Evolutionary conservation across 2,888 invertebrate species (phyloP).

Genomic region (Drosophila kambysellisi): DNA sequence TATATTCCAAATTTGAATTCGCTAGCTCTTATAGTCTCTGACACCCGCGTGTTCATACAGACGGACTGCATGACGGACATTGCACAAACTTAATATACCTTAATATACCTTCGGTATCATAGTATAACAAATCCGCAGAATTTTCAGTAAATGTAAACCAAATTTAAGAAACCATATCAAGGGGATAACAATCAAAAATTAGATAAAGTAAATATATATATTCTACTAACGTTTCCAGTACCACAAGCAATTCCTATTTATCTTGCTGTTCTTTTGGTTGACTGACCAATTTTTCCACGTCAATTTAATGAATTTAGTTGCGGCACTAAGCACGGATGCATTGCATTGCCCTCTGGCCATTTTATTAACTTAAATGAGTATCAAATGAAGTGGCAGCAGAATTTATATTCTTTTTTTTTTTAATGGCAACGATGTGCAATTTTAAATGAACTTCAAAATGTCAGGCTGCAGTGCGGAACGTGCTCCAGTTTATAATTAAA

Average conservation of each 20-base stretch:
- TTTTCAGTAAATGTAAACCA: neutral
- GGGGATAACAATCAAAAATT: neutral
- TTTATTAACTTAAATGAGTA: slow-evolving; percentile 59
- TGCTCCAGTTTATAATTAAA: slow-evolving; percentile 63
- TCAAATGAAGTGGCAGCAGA: slow-evolving; percentile 48
- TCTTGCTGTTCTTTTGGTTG: slow-evolving; percentile 12
- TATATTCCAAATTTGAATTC: too few species aligned
- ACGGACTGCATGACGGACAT: too few species aligned
- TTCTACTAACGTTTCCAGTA: neutral
- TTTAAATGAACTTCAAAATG: slow-evolving; percentile 53
- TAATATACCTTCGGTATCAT: too few species aligned
- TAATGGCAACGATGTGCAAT: slow-evolving; percentile 24
- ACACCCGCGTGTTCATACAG: too few species aligned
- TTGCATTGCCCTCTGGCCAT: slow-evolving; percentile 20
- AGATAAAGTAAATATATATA: neutral
- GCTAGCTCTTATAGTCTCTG: too few species aligned
- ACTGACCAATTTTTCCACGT: slow-evolving; percentile 31
- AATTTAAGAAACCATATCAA: neutral
- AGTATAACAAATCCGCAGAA: neutral
- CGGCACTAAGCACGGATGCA: slow-evolving; percentile 20
- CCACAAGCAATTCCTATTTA: slow-evolving; percentile 12
- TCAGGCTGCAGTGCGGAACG: slow-evolving; percentile 30
- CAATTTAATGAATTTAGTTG: slow-evolving; percentile 41
- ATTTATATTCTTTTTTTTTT: neutral
- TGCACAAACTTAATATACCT: too few species aligned